Evolutionary conservation across 1,140 invertebrate genomes (phyloP).

Genomic region (Rhopalosiphum padi): DNA sequence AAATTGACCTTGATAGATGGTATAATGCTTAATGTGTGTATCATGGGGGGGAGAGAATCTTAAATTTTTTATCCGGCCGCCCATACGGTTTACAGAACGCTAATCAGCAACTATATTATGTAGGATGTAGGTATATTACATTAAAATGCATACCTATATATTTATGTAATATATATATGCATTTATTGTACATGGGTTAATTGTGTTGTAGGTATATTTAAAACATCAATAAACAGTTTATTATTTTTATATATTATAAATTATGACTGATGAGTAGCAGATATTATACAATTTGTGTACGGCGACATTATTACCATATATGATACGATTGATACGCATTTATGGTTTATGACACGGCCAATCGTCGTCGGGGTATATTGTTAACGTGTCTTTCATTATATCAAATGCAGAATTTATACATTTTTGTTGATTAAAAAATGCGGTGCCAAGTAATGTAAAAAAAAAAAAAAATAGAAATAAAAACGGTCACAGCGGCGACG

Average conservation of each 20-base stretch:
- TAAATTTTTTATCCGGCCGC: constrained; percentile 23
- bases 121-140: background rate
- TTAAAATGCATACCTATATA: background rate
- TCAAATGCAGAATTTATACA: background rate
- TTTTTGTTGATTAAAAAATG: background rate
- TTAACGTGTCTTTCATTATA: background rate
- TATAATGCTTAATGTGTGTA: background rate
- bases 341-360: background rate
- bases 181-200: background rate
- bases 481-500: background rate
- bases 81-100: background rate
- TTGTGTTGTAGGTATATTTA: background rate
- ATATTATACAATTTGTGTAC: background rate
- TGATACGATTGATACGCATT: background rate
- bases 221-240: background rate
- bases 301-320: background rate
- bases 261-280: background rate
- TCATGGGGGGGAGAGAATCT: background rate
- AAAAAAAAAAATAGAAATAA: background rate
- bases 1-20: constrained; percentile 23
- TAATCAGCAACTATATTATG: constrained; percentile 7
- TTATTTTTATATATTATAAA: background rate
- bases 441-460: background rate
- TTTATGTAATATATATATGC: background rate
- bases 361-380: background rate